Base-by-base conservation (phyloP, 2,797 vertebrate genomes). In the Galagoides demidoff region DNA sequence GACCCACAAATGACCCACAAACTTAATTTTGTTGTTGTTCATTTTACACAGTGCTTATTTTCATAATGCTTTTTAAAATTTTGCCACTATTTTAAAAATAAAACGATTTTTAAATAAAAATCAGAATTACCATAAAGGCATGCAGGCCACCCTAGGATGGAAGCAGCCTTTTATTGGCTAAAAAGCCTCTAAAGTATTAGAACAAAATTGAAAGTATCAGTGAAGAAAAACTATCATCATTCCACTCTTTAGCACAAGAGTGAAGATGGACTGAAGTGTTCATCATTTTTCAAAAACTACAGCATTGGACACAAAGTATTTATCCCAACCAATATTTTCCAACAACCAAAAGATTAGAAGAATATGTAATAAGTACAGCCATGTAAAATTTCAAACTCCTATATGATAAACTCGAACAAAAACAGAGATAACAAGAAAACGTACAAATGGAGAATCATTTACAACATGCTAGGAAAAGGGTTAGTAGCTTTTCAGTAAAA, bases 401-500 rank as follows among this genome's bases (percentile, higher is more conserved):
- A 16, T 61, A 64, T 43, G 77, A 88, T 85, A 81, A 91, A 95
- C 95, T 43, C 23, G 73, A 92, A 85, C 45, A n/a, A 37, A 83
- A 37, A 76, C 39, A 66, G 57, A 57, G 17, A 57, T 52, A 93
- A 61, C 23, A 22, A 64, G 59, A 52, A 55, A 83, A 85, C 17
- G 39, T 81, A 31, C 92, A 73, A 93, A 61, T 59, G 37, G 29
- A 83, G 49, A 94, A 90, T 64, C 31, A 34, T 61, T 52, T 14
- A 27, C 59, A 81, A 84, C 49, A 43, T 70, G 45, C 71, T 70
- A 55, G 31, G n/a, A 89, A 92, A 92, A 49, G 16, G 2, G 16
- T 61, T 39, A 55, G 63, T 55, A 57, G 55, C 49, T 74, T 86
- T 90, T n/a, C 14, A 82, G 25, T 37, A 74, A 57, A 92, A 89